Conservation (phyloP, 2,113 vertebrate species). For the Astatotilapia flaviijosephi region DNA sequence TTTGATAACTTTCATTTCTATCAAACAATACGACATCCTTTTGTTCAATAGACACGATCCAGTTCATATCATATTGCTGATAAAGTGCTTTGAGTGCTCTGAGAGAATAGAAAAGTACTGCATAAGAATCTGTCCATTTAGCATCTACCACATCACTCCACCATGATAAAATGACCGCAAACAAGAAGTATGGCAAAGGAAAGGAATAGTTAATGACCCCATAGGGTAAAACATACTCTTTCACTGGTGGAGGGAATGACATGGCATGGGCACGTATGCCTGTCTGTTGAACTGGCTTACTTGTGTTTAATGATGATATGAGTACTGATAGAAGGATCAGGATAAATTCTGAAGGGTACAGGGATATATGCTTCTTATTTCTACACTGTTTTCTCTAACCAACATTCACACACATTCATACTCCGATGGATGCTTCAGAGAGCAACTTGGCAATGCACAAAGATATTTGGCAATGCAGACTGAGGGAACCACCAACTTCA, state of each 20-base stretch:
- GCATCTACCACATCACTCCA: background rate
- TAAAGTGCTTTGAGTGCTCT: background rate
- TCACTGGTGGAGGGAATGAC: background rate
- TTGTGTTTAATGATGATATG: background rate
- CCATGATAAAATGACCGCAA: background rate
- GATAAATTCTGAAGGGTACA: background rate
- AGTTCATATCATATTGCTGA: background rate
- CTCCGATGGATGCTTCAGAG: background rate
- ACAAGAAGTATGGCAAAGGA: background rate
- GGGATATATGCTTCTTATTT: background rate
- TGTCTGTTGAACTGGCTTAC: background rate
- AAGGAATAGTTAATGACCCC: background rate
- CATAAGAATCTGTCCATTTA: background rate
- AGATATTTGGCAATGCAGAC: background rate
- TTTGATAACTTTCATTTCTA: background rate
- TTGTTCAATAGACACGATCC: background rate
- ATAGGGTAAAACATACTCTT: background rate
- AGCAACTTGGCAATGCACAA: background rate
- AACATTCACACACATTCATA: background rate
- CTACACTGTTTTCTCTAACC: background rate
- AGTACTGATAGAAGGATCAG: background rate
- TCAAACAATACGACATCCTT: background rate
- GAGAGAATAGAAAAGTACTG: background rate
- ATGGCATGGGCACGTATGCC: background rate
- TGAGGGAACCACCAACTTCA: background rate